Evolutionary conservation across 2,797 vertebrate genomes (phyloP).

Genomic region (Tamandua tetradactyla): DNA sequence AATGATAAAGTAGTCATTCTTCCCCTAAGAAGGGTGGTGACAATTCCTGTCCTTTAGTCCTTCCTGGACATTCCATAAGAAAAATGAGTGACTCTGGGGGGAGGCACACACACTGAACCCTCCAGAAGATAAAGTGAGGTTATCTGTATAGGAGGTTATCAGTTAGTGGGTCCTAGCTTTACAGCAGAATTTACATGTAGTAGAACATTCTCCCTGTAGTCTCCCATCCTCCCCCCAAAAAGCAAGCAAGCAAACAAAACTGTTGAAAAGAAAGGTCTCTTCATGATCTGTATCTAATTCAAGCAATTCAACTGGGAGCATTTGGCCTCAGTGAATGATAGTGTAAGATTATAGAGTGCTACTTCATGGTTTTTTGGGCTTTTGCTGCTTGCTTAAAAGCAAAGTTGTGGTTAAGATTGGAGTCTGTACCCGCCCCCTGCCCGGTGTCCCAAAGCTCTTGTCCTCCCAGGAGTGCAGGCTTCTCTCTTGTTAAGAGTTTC

Average conservation of each 20-base stretch:
- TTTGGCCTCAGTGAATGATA: neutral
- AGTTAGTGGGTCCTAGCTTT: neutral
- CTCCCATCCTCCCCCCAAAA: neutral
- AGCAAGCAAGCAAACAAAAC: neutral
- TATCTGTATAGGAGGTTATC: neutral
- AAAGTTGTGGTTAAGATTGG: neutral
- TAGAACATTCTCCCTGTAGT: neutral
- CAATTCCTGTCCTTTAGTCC: neutral
- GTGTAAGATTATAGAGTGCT: neutral
- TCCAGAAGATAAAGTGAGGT: neutral
- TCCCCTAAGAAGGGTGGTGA: neutral
- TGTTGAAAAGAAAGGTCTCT: neutral
- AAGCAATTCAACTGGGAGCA: neutral
- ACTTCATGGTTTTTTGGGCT: neutral
- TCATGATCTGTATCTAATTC: neutral
- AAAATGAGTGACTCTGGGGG: neutral
- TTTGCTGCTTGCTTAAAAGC: neutral
- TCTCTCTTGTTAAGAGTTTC: neutral
- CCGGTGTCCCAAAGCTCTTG: neutral
- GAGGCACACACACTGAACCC: neutral
- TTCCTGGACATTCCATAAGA: neutral
- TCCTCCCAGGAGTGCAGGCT: neutral
- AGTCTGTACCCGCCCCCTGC: neutral
- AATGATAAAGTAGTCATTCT: neutral
- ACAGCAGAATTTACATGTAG: neutral